These are phyloP conservation scores for Rhea pennata DNA, from an alignment of 2,113 vertebrate species.

Conservation along the genomic window DNA sequence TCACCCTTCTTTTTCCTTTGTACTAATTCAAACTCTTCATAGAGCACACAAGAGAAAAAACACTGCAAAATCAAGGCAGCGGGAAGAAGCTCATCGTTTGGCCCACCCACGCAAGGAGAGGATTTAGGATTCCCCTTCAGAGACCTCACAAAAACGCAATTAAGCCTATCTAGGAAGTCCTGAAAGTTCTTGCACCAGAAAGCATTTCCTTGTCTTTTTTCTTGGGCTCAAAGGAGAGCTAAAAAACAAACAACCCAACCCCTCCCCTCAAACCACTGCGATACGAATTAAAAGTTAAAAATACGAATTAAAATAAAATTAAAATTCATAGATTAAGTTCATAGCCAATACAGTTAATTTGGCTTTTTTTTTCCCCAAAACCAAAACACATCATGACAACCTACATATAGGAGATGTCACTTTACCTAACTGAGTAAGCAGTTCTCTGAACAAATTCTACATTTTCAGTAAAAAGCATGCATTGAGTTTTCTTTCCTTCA, in stretches of 20 bases:
- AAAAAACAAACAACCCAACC: rapidly evolving
- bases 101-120: background rate
- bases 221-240: background rate
- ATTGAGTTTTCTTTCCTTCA: background rate
- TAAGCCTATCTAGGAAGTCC: background rate
- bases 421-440: rapidly evolving
- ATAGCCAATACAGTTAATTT: background rate
- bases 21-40: background rate
- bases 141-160: background rate
- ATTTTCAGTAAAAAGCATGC: background rate
- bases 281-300: background rate
- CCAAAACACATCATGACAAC: rapidly evolving
- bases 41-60: background rate
- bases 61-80: background rate
- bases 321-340: background rate
- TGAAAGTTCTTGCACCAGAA: background rate
- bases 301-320: background rate
- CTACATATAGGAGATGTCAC: background rate
- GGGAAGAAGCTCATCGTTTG: background rate
- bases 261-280: background rate
- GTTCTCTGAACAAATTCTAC: background rate
- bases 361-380: background rate
- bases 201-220: background rate
- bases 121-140: background rate
- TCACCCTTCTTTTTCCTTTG: background rate